phyloP scores from a whole-genome alignment of 2,797 vertebrate genomes.

The Malurus splendens region DNA sequence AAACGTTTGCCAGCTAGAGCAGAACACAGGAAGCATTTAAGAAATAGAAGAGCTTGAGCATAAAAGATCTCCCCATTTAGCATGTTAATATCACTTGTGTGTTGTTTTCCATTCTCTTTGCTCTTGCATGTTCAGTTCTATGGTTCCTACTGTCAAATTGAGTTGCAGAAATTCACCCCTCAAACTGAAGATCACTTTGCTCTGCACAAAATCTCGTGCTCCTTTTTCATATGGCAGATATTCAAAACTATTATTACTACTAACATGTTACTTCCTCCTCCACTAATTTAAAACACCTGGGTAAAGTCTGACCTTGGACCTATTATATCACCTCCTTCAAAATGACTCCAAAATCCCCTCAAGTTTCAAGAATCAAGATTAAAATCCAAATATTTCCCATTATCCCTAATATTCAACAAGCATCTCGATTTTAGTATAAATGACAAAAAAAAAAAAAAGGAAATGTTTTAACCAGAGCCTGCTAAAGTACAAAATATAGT shows the following conservation, averaged over 20 bases:
- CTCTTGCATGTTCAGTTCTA: background rate
- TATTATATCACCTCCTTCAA: background rate
- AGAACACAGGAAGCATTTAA: background rate
- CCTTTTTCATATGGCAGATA: background rate
- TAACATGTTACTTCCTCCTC: background rate
- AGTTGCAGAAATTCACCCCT: background rate
- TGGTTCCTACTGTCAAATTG: background rate
- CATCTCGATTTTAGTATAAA: background rate
- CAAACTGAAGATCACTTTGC: background rate
- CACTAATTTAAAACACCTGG: background rate
- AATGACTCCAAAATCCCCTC: background rate
- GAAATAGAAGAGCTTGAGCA: background rate
- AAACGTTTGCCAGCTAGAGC: background rate
- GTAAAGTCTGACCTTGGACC: background rate
- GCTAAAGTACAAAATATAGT: background rate
- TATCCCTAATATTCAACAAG: background rate
- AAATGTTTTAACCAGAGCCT: background rate
- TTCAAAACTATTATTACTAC: background rate
- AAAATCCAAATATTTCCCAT: background rate
- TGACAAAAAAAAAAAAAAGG: background rate
- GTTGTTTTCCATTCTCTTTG: background rate
- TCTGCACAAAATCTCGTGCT: background rate
- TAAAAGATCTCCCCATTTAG: background rate
- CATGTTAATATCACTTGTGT: background rate
- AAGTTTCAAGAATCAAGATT: background rate